Evolutionary conservation across 2,888 invertebrate species (phyloP).

Genomic region (Melipona beecheii): DNA sequence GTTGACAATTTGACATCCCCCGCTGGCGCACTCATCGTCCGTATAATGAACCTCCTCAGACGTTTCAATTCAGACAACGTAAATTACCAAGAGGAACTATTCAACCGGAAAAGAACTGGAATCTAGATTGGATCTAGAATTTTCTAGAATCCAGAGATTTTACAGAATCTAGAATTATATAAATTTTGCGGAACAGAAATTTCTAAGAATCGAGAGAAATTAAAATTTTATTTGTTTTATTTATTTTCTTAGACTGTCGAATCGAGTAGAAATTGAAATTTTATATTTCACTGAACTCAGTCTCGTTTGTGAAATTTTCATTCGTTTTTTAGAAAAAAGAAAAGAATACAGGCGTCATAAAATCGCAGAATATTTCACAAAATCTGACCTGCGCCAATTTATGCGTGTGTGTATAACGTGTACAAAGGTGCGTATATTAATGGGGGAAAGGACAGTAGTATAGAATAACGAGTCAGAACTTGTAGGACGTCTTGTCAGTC

Average conservation of each 20-base stretch:
- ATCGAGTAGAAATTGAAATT: not conserved
- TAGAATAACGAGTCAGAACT: conserved; percentile 63
- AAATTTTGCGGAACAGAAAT: not conserved
- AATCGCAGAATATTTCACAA: too few relatives aligned
- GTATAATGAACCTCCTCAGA: not conserved
- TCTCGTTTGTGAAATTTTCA: not conserved
- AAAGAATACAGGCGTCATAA: too few relatives aligned
- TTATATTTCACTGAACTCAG: not conserved
- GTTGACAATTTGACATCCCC: conserved; percentile 2
- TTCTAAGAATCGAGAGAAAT: not conserved
- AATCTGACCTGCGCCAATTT: too few relatives aligned
- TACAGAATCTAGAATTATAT: not conserved
- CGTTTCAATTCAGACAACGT: not conserved
- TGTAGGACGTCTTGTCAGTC: conserved; percentile 73
- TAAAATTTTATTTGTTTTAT: not conserved
- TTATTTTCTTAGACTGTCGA: too few relatives aligned
- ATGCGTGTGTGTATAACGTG: not conserved
- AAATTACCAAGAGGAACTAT: not conserved
- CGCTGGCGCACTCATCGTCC: not conserved
- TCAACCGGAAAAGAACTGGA: not conserved
- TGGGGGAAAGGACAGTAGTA: conserved; percentile 27
- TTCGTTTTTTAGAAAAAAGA: not conserved
- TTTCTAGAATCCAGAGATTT: not conserved
- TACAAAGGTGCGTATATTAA: not conserved
- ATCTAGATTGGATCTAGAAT: not conserved